Evolutionary conservation across 2,797 vertebrate species (phyloP).

Genomic region (Rhinella marina): DNA sequence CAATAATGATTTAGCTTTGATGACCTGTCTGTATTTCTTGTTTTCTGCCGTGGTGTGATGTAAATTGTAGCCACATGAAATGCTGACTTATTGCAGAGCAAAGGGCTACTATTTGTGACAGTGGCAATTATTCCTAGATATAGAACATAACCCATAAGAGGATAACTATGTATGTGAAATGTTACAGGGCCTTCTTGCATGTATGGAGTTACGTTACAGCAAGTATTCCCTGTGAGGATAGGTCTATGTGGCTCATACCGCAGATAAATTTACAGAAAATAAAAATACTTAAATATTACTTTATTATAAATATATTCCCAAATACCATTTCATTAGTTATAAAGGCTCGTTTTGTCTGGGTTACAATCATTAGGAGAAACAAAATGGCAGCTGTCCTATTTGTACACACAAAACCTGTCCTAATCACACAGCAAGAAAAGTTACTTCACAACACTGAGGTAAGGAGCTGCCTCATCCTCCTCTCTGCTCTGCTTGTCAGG

Average conservation of each 20-base stretch:
- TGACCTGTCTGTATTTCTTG: not conserved
- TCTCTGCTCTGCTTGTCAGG: too few relatives aligned
- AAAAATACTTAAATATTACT: too few relatives aligned
- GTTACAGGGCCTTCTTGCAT: not conserved
- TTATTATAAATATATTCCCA: too few relatives aligned
- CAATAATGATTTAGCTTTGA: not conserved
- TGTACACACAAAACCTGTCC: too few relatives aligned
- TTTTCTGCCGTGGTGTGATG: not conserved
- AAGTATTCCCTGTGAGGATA: not conserved
- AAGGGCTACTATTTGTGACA: not conserved
- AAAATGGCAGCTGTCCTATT: too few relatives aligned
- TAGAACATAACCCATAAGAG: not conserved
- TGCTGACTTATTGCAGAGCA: not conserved
- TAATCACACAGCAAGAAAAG: too few relatives aligned
- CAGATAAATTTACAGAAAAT: too few relatives aligned
- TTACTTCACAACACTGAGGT: too few relatives aligned
- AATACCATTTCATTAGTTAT: too few relatives aligned
- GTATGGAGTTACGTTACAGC: not conserved
- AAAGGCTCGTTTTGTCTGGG: too few relatives aligned
- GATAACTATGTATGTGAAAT: not conserved
- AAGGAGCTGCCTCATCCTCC: too few relatives aligned
- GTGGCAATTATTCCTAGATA: not conserved
- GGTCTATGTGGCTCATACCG: not conserved
- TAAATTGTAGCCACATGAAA: not conserved
- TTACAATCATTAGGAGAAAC: too few relatives aligned